Base-by-base conservation (phyloP, 2,113 vertebrate species). In the Notiomystis cincta region DNA sequence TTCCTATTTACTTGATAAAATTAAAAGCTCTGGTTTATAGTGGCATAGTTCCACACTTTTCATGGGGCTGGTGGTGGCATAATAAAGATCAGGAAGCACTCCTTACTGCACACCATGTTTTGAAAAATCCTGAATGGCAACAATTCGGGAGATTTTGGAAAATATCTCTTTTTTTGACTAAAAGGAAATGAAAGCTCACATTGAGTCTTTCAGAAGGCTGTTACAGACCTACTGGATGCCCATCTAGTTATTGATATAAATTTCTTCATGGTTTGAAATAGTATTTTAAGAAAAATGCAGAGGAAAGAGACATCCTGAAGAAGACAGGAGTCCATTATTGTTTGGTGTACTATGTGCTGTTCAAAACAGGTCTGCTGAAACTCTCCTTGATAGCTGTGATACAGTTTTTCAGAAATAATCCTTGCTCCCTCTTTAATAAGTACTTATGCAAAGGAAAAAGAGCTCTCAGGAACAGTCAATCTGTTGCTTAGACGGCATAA, bases 1-100 rank as follows among this genome's bases (percentile, higher is more conserved):
- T 58, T 92, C 33, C 13, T 94, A 76, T 92, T 92, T 81, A 94
- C 48, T 90, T 48, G 37, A 30, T 28, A 83, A 92, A 95, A 95
- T 65, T 78, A 71, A 85, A 93, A 93, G 57, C 44, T 62, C 56
- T 87, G 44, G 82, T 93, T 79, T 42, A 71, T 33, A 27, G 37
- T 94, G 75, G 88, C 66, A 37, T 25, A 71, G 30, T 62, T 96
- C 76, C 78, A 93, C 38, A 73, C 27, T 70, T 86, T 79, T 48
- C 73, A 83, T 61, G 60, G 30, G 60, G 37, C 44, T 71, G 54
- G 47, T 58, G 38, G 64, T 64, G 51, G 47, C 35, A 85, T 58
- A 77, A 67, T 69, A 71, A 87, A 87, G 62, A 89, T 82, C 31
- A 91, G n/a, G 23, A 82, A 71, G 6, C 10, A 60, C 23, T 85